Base-by-base conservation (phyloP, 2,888 invertebrate species). In the Apocheima hispidaria region DNA sequence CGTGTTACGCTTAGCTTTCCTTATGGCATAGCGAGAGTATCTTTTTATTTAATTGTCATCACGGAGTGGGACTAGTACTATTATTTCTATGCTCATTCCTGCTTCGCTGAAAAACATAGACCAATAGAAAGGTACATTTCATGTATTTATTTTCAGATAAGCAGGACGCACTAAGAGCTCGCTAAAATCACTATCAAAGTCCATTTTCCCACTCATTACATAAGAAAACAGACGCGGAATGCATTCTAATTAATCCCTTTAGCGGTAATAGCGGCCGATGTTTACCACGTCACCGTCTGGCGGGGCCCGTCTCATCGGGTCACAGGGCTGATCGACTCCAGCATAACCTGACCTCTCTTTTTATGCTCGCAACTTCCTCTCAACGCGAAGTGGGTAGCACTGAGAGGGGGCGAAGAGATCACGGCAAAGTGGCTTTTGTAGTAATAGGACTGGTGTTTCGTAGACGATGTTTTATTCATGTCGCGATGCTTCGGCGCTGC, bases 391-490 rank as follows among this genome's bases (percentile, higher is more conserved):
- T 23, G 2, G 12, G 9, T 40, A 18, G 26, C 20, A 6, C 9
- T 18, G 4, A 77, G 51, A 21, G 57, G 66, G 52, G 52, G 46
- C 43, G 54, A 38, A 46, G 30, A 73, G 79, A 60, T 58, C 61
- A 77, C 81, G 67, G 64, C 66, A 75, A 48, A 69, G 60, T 80
- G 83, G 87, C 59, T 68, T n/a, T n/a, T n/a, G 69, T 67, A 69
- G 73, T 75, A 78, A 79, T 81, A 75, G 83, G 82, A 82, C 84
- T 86, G 80, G 83, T 81, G 83, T 85, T 86, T 79, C 79, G 79
- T 81, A 77, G 80, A 82, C 75, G 78, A 88, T 90, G 90, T 90
- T 89, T 91, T 90, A 91, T 91, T 91, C 91, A 90, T 90, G 83
- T 72, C 81, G 77, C 83, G 83, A 84, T 80, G 84, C 83, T 84